Conservation (phyloP, 2,797 vertebrate species). For the Labeo calbasu region DNA sequence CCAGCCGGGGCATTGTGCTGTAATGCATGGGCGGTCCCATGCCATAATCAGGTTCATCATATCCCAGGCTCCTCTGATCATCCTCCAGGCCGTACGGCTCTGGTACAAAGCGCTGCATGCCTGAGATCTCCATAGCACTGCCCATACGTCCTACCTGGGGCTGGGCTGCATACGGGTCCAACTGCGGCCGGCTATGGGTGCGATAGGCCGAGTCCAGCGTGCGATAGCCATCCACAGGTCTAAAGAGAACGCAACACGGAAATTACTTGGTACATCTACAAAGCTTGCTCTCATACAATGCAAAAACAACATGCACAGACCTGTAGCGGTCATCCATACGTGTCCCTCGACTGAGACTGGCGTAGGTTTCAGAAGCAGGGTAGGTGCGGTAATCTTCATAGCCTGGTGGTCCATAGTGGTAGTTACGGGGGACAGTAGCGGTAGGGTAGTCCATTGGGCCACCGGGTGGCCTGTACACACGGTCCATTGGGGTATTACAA, state of each 20-base stretch:
- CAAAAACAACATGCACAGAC: constrained; percentile 59
- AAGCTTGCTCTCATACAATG: neutral
- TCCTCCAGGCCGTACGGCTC: constrained; percentile 92
- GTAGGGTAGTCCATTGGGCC: constrained; percentile 82
- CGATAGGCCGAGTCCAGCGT: constrained; percentile 86
- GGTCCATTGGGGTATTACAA: constrained; percentile 86
- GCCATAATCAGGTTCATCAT: constrained; percentile 90
- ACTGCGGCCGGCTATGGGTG: constrained; percentile 87
- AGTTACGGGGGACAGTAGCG: constrained; percentile 90
- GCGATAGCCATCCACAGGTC: constrained; percentile 79
- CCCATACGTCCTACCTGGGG: constrained; percentile 89
- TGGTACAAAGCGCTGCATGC: constrained; percentile 83
- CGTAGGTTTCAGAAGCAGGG: constrained; percentile 80
- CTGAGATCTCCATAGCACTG: constrained; percentile 87
- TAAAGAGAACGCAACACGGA: constrained; percentile 43
- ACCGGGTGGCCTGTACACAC: constrained; percentile 84
- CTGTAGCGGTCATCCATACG: constrained; percentile 92
- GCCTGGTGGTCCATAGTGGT: constrained; percentile 86
- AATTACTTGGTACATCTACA: neutral
- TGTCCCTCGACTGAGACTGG: constrained; percentile 87
- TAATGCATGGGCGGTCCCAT: constrained; percentile 83
- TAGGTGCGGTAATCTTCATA: constrained; percentile 76
- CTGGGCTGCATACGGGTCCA: constrained; percentile 91
- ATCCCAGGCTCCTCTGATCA: constrained; percentile 91
- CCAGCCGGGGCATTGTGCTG: constrained; percentile 85